phyloP scores from a whole-genome alignment of 2,888 invertebrate species.

The Patella depressa region DNA sequence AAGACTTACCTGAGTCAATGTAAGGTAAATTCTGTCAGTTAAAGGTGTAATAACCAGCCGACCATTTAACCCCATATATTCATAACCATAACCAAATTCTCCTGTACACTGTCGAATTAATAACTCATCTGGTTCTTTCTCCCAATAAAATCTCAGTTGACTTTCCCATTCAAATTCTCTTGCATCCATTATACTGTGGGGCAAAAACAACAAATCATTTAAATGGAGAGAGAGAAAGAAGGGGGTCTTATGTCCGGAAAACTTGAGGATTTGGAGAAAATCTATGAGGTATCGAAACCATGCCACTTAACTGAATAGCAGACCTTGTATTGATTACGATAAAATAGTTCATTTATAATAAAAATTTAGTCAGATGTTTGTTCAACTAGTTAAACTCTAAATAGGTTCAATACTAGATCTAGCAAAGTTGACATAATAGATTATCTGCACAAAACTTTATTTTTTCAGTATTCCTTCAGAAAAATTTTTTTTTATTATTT shows the following conservation, averaged over 20 bases:
- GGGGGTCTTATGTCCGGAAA: not conserved
- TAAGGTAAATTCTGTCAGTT: conserved; percentile 92
- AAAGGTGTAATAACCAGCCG: conserved; percentile 91
- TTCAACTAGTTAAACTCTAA: no score
- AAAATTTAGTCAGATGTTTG: no score
- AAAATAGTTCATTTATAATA: no score
- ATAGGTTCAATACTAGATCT: no score
- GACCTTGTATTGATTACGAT: no score
- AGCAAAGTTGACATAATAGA: no score
- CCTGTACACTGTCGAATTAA: conserved; percentile 87
- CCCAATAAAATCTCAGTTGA: conserved; percentile 93
- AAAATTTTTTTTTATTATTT: no score
- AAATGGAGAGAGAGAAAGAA: not conserved
- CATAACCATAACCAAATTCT: conserved; percentile 91
- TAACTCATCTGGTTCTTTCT: conserved; percentile 83
- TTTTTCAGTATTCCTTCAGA: no score
- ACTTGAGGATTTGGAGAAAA: not conserved
- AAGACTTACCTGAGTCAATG: conserved; percentile 82
- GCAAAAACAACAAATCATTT: conserved; percentile 74
- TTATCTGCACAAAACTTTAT: no score
- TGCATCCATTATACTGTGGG: conserved; percentile 85
- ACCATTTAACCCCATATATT: conserved; percentile 94
- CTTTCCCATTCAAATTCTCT: conserved; percentile 95
- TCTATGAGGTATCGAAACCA: no score
- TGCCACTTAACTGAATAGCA: no score